Evolutionary conservation across 2,113 vertebrate species (phyloP).

Genomic region (Phyllostomus hastatus): DNA sequence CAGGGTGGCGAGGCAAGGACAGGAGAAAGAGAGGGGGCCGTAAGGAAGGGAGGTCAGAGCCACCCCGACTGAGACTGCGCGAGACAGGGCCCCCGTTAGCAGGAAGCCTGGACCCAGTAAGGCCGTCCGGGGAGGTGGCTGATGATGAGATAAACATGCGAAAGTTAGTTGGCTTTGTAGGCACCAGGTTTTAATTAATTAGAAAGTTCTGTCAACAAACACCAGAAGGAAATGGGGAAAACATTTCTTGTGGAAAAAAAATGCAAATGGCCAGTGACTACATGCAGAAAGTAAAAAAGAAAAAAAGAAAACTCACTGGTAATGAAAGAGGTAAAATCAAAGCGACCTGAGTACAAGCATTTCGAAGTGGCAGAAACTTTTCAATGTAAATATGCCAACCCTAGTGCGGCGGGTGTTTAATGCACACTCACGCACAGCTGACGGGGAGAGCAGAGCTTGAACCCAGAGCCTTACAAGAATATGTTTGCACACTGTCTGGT

Average conservation of each 20-base stretch:
- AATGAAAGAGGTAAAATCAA: neutral
- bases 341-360: neutral
- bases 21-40: accelerated
- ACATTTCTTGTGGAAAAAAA: neutral
- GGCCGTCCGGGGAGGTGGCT: neutral
- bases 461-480: neutral
- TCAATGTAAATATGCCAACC: neutral
- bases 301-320: neutral
- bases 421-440: neutral
- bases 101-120: neutral
- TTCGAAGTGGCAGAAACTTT: neutral
- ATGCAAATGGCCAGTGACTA: neutral
- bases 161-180: neutral
- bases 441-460: neutral
- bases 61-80: neutral
- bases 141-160: neutral
- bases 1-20: accelerated
- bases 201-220: neutral
- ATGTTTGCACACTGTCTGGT: neutral
- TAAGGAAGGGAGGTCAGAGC: no score
- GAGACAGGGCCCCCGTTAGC: neutral
- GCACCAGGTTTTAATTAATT: neutral
- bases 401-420: neutral
- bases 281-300: neutral
- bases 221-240: neutral